A percentile compares a stretch with the other conserved stretches of the same genome.
Conservation (phyloP, 1,140 invertebrate genomes). For the Episyrphus balteatus region DNA sequence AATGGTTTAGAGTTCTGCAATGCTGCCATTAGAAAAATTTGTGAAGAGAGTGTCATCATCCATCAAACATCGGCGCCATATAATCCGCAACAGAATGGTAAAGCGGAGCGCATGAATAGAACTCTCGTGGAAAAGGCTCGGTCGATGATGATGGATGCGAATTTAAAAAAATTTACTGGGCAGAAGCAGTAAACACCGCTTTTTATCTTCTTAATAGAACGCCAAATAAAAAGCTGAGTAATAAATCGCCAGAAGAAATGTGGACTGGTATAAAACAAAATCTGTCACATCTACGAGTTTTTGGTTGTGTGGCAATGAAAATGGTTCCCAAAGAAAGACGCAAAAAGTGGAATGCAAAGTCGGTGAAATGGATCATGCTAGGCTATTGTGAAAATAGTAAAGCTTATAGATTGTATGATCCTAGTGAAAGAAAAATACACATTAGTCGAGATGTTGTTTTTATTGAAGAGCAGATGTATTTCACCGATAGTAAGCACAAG, state of each 20-base stretch:
- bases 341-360: conserved; percentile 28
- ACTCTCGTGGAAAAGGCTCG: conserved; percentile 17
- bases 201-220: conserved; percentile 9
- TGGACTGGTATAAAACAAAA: conserved; percentile 22
- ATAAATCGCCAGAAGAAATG: conserved; percentile 10
- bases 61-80: conserved; percentile 13
- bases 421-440: conserved; percentile 13
- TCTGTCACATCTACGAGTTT: conserved; percentile 15
- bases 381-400: conserved; percentile 34
- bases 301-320: conserved; percentile 36
- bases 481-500: too few relatives aligned
- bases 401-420: conserved; percentile 33
- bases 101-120: conserved; percentile 17
- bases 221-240: too few relatives aligned
- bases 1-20: conserved; percentile 21
- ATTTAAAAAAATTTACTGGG: conserved; percentile 8
- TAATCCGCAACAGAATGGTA: conserved; percentile 23
- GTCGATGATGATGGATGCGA: conserved; percentile 14
- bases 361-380: conserved; percentile 28
- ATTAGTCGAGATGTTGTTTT: conserved; percentile 25
- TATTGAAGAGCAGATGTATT: too few relatives aligned
- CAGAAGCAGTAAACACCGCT: conserved; percentile 19
- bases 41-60: conserved; percentile 1
- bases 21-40: conserved; percentile 13
- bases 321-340: conserved; percentile 30